These are phyloP conservation scores for Spatulosminthurus flaviceps DNA, from an alignment of 2,888 invertebrate genomes.

Conservation along the genomic window DNA sequence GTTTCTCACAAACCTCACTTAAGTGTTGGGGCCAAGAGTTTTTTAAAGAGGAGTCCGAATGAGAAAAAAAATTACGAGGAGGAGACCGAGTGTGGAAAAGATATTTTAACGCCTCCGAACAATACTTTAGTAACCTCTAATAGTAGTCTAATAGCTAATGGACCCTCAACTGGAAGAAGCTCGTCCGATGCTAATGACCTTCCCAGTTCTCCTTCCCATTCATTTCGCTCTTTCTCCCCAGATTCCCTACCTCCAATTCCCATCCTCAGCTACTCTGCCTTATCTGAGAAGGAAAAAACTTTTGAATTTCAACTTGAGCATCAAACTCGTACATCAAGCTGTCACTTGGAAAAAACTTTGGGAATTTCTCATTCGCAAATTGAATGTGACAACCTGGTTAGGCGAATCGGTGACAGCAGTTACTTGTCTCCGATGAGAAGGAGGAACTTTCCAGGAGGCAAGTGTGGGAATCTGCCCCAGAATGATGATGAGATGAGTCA, in stretches of 20 bases:
- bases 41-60: too few species aligned
- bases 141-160: not conserved
- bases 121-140: too few species aligned
- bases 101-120: too few species aligned
- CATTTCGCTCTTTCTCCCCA: constrained; percentile 27
- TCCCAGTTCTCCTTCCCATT: constrained; percentile 13
- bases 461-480: constrained; percentile 24
- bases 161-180: not conserved
- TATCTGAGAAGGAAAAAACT: constrained; percentile 26
- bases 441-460: not conserved
- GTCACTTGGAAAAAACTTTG: constrained; percentile 50
- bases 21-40: too few species aligned
- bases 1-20: too few species aligned
- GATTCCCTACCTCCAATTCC: constrained; percentile 30
- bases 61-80: too few species aligned
- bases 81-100: too few species aligned
- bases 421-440: not conserved
- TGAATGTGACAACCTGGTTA: constrained; percentile 53
- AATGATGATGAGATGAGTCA: constrained; percentile 12
- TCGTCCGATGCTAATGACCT: constrained; percentile 32
- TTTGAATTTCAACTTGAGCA: constrained; percentile 40
- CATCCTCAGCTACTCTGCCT: not conserved
- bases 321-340: constrained; percentile 44
- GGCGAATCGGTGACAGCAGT: constrained; percentile 37
- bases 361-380: constrained; percentile 51